Evolutionary conservation across 2,888 invertebrate genomes (phyloP).

Genomic region (Augochlorella aurata): DNA sequence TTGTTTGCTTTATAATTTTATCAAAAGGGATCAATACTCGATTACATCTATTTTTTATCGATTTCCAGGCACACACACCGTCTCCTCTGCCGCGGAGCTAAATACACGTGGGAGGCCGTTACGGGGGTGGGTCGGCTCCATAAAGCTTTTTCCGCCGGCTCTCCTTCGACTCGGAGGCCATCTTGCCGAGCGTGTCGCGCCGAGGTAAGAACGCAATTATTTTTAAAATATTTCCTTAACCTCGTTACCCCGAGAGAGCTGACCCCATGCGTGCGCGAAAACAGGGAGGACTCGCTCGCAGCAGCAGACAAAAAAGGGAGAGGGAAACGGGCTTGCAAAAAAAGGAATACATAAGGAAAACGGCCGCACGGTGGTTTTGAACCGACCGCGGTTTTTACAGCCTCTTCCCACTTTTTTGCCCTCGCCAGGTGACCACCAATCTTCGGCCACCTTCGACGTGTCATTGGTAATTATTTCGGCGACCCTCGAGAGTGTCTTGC

Average conservation of each 20-base stretch:
- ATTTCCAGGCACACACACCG: background rate
- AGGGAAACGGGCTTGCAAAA: constrained; percentile 49
- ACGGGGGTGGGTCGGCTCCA: constrained; percentile 40
- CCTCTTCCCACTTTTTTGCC: constrained; percentile 34
- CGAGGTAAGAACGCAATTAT: constrained; percentile 79
- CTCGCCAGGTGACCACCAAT: constrained; percentile 53
- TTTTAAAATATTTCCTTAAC: constrained; percentile 81
- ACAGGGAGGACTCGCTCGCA: constrained; percentile 33
- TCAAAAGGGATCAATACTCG: background rate
- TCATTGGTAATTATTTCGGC: constrained; percentile 33
- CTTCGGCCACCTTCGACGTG: constrained; percentile 33
- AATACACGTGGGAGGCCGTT: constrained; percentile 47
- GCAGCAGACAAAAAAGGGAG: no score
- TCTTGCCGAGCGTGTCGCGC: constrained; percentile 53
- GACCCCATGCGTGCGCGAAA: constrained; percentile 66
- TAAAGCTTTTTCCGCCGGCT: constrained; percentile 45
- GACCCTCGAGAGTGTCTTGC: background rate
- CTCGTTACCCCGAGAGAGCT: constrained; percentile 78
- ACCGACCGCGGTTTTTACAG: constrained; percentile 69
- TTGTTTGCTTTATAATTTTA: background rate
- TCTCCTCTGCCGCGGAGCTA: constrained; percentile 17
- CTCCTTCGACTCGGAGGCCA: constrained; percentile 34
- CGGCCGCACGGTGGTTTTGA: constrained; percentile 73
- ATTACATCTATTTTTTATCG: background rate
- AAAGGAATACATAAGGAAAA: constrained; percentile 72